Evolutionary conservation across 1,140 invertebrate genomes (phyloP), one percentile per base, ranked within the genome.

Genomic region (Drosophila mauritiana): DNA sequence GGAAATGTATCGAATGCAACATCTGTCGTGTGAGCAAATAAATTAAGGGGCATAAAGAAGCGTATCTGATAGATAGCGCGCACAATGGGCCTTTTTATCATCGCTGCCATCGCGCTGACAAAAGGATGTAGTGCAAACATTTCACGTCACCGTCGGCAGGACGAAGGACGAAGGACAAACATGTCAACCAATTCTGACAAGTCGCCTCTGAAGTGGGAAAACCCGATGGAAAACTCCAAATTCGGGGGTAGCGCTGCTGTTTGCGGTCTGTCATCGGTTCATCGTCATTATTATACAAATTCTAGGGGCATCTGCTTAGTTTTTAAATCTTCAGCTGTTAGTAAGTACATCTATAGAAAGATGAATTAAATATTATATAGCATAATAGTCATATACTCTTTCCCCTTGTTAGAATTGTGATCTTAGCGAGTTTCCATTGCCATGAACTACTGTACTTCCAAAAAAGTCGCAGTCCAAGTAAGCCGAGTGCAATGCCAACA

Each of bases 41-140:
- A 67, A 86, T 53, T 57, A 11, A 34, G 22, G 15, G 40, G 45
- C 45, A 62, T 25, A 52, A 65, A 43, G 61, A 53, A 68, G 63
- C 57, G 73, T 78, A 85, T 81, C 82, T 73, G 67, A 67, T 46
- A 63, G 74, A 86, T 81, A 81, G 77, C 65, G 42, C 20, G 20
- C 62, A 68, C 73, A 68, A 59, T 40, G 22, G 75, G 37, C 75
- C 54, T 69, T 70, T 56, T 85, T 79, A 88, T 86, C 75, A 76
- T 40, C 64, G 52, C 67, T 51, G 78, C 53, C 83, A 86, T 76
- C 73, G 74, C 46, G 52, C 58, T 53, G 70, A 86, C 83, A 86
- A 86, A 83, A 89, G 83, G 83, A 83, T 83, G 84, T 78, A 89
- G 79, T 86, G 83, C 67, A 86, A 86, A 86, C 83, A 86, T 64